Evolutionary conservation across 1,140 invertebrate species (phyloP).

Genomic region (Macrobrachium rosenbergii): DNA sequence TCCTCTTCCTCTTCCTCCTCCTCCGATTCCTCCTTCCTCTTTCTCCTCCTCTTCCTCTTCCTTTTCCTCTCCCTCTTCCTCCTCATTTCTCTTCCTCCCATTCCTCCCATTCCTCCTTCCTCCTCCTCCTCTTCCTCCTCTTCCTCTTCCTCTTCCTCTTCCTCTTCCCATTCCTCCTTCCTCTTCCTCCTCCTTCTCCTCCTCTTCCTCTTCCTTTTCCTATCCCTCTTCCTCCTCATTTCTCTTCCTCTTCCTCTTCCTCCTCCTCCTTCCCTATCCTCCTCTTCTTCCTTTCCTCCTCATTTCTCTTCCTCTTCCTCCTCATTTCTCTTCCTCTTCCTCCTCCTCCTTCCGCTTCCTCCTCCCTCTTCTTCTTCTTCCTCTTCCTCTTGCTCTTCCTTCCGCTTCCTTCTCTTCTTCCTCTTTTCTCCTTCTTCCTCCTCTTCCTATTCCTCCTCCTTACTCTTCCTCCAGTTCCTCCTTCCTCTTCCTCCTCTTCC

Average conservation of each 20-base stretch:
- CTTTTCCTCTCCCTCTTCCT: conserved; percentile 19
- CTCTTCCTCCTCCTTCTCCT: background rate
- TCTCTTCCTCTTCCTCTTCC: too few relatives aligned
- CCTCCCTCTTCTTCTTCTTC: background rate
- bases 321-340: background rate
- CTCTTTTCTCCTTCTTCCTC: background rate
- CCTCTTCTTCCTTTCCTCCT: too few relatives aligned
- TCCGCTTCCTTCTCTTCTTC: background rate
- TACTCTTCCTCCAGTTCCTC: too few relatives aligned
- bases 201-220: conserved; percentile 4
- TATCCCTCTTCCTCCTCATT: conserved; percentile 7
- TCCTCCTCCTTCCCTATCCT: background rate
- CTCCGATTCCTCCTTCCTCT: background rate
- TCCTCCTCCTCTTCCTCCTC: background rate
- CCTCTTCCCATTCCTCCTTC: background rate
- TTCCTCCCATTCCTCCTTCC: background rate
- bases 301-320: background rate
- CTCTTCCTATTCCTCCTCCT: too few relatives aligned
- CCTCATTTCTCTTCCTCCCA: conserved; percentile 4
- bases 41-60: background rate
- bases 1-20: background rate
- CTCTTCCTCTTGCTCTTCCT: background rate
- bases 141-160: background rate
- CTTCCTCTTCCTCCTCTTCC: too few relatives aligned
- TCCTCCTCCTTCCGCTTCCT: background rate